phyloP scores from a whole-genome alignment of 2,113 vertebrate genomes.

The Anthoscopus minutus region DNA sequence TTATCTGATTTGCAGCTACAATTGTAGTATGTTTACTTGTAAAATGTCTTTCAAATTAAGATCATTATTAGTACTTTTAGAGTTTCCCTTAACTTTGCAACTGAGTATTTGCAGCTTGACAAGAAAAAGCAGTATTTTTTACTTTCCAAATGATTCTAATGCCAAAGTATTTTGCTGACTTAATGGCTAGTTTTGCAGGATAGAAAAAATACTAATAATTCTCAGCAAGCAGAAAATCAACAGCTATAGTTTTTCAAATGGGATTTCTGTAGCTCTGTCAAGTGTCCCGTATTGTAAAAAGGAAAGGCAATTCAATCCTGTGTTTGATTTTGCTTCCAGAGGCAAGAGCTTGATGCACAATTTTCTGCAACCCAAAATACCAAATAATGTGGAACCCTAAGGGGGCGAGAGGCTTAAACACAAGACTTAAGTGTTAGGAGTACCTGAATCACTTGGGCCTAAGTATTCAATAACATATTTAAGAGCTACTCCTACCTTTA shows the following conservation, averaged over 20 bases:
- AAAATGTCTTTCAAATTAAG: conserved; percentile 45
- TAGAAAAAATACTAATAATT: conserved; percentile 54
- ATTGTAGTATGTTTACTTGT: conserved; percentile 11
- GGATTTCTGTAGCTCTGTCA: conserved; percentile 37
- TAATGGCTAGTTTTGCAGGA: conserved; percentile 28
- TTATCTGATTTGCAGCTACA: conserved; percentile 49
- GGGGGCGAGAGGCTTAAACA: background rate
- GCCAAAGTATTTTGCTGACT: conserved; percentile 30
- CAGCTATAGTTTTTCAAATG: conserved; percentile 24
- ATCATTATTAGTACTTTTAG: background rate
- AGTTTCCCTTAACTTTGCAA: conserved; percentile 22
- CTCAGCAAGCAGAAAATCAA: conserved; percentile 56
- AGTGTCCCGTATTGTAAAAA: background rate
- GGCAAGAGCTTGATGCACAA: background rate
- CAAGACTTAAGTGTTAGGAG: background rate
- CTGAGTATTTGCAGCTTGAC: background rate
- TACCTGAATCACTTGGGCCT: background rate
- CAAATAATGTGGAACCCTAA: background rate
- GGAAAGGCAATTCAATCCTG: background rate
- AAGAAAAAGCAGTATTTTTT: conserved; percentile 19
- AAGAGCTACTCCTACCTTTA: background rate
- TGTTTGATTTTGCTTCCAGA: background rate
- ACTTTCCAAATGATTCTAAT: conserved; percentile 6
- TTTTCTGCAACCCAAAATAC: background rate
- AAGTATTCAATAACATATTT: background rate